Percentiles rank a stretch among this genome's conserved stretches.
Conservation (phyloP, 2,113 vertebrate species). For the Alligator sinensis region DNA sequence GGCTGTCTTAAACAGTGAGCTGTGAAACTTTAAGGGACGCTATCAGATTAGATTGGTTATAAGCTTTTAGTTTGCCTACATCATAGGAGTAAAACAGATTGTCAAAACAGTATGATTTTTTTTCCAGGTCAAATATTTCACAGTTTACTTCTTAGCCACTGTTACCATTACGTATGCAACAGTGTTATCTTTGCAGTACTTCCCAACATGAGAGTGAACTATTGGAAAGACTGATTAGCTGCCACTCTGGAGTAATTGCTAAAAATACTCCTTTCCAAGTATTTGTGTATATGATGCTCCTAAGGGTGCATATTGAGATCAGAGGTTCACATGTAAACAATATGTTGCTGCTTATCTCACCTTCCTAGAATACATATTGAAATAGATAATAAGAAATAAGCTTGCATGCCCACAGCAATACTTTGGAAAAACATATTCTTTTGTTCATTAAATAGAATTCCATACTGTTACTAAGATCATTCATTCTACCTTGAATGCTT, state of each 20-base stretch:
- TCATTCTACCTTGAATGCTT: constrained; percentile 10
- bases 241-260: neutral
- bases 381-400: constrained; percentile 20
- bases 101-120: neutral
- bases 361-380: neutral
- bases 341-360: constrained; percentile 9
- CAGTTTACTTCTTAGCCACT: neutral
- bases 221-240: neutral
- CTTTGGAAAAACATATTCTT: constrained; percentile 24
- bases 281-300: neutral
- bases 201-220: neutral
- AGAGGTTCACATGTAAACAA: neutral
- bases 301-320: neutral
- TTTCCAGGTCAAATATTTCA: neutral
- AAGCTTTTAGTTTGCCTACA: neutral
- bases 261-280: neutral
- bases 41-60: neutral
- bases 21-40: neutral
- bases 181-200: neutral
- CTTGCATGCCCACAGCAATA: neutral
- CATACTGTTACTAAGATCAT: constrained; percentile 1
- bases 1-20: neutral
- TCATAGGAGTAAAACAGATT: neutral
- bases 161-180: neutral
- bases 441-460: constrained; percentile 45